A percentile compares a stretch with the other conserved stretches of the same genome.
phyloP scores from a whole-genome alignment of 1,140 invertebrate species.

The Ridgeia piscesae region DNA sequence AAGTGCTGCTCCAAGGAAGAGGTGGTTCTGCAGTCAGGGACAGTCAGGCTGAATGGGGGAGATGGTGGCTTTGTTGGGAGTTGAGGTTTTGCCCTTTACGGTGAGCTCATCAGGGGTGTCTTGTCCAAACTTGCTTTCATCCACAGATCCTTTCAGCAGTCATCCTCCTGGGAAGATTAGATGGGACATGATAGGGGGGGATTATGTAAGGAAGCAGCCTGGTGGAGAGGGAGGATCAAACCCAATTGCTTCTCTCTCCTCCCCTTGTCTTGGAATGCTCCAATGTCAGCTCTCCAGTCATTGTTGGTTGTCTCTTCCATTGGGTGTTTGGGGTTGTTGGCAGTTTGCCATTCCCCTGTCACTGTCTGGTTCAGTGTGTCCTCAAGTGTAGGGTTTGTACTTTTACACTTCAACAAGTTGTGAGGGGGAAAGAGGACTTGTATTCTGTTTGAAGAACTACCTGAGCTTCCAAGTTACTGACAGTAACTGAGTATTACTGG shows the following conservation, averaged over 20 bases:
- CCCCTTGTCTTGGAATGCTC: background rate
- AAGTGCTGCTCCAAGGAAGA: background rate
- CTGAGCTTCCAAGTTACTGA: background rate
- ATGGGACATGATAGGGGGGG: background rate
- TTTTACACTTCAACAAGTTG: background rate
- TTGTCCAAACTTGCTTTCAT: conserved; percentile 1
- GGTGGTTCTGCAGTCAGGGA: background rate
- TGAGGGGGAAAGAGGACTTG: background rate
- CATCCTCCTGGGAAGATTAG: background rate
- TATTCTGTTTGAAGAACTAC: background rate
- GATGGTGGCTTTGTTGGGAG: background rate
- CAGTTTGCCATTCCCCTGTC: background rate
- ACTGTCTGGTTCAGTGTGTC: background rate
- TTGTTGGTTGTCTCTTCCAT: background rate
- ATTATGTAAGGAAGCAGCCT: conserved; percentile 1
- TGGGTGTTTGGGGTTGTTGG: background rate
- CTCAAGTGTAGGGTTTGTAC: background rate
- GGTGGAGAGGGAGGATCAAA: background rate
- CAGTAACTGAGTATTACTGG: background rate
- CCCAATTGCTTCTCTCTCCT: background rate
- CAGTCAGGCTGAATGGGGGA: background rate
- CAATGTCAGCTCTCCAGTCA: background rate
- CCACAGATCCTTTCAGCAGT: background rate
- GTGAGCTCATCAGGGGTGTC: background rate
- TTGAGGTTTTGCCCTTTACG: background rate